phyloP scores from a whole-genome alignment of 2,797 vertebrate genomes.

The Halcyon badia region DNA sequence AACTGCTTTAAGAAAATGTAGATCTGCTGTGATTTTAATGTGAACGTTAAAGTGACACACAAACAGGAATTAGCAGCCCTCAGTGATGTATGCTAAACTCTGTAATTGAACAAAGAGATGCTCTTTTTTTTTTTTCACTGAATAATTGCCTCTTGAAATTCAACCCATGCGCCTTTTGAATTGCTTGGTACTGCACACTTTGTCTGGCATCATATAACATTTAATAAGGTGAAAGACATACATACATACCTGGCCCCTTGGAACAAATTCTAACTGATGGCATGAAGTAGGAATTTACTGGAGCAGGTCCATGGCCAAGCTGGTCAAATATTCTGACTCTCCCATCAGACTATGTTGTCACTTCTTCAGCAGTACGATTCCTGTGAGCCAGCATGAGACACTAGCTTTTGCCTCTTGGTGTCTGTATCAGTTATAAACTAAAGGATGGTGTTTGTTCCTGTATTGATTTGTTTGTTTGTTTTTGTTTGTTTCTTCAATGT shows the following conservation, averaged over 20 bases:
- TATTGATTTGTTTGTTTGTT: background rate
- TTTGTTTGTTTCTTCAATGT: background rate
- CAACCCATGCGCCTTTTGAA: conserved; percentile 33
- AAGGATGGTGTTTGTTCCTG: background rate
- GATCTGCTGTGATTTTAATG: background rate
- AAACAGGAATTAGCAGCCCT: background rate
- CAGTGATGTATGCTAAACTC: conserved; percentile 12
- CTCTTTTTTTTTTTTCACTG: background rate
- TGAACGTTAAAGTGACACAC: background rate
- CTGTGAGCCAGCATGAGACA: background rate
- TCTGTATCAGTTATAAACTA: background rate
- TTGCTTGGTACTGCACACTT: background rate
- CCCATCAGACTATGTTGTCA: background rate
- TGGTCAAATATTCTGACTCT: background rate
- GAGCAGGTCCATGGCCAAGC: background rate
- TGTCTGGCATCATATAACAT: background rate
- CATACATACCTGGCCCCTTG: background rate
- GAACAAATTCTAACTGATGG: background rate
- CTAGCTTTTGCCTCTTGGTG: background rate
- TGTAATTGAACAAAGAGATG: conserved; percentile 35
- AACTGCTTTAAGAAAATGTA: background rate
- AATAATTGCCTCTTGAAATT: conserved; percentile 55
- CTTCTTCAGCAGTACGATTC: background rate
- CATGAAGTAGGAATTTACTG: background rate
- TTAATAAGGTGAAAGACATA: background rate